Evolutionary conservation across 2,113 vertebrate genomes (phyloP), one percentile per base, ranked within the genome.

Genomic region (Todiramphus chloris): DNA sequence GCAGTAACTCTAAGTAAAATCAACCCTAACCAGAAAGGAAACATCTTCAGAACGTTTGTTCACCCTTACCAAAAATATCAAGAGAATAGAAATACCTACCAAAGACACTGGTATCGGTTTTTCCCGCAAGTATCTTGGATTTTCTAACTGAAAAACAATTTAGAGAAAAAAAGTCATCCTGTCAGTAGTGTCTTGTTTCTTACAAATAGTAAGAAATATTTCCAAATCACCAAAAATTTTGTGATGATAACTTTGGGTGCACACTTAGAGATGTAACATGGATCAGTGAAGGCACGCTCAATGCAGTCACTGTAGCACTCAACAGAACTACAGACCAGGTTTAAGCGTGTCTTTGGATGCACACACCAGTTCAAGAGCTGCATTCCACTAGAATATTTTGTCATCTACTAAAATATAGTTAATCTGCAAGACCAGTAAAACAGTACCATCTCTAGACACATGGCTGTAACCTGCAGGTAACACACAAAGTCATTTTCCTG

Each of bases 91-190:
- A 85, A 91, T 68, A 99, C 99, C 95, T 98, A 99, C 99, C 97
- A 99, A 96, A 85, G 99, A 98, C 74, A 98, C 59, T 19, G 98
- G 98, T 46, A 98, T 28, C 5, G 98, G 98, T 63, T 98, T 99
- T 94, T 99, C 98, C 91, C 98, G 98, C 97, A 99, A 97, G 64
- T 99, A 99, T 94, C 99, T 98, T 91, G 99, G 99, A 93, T 99
- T 99, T 98, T 99, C 99, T 92, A 99, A 97, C 99, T 99, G 98
- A 59, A 96, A 99, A 97, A 97, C 84, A 97, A 72, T 95, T 24
- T 19, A 91, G 63, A 90, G 60, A 87, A 23, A 66, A 66, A 91
- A 90, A 13, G 12, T 44, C 91, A 83, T 55, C 80, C 76, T 25
- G 25, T 63, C 74, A 88, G 3, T 35, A 25, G 25, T 30, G 30